Conservation (phyloP, 2,797 vertebrate genomes). For the Tenualosa thibaudeaui region DNA sequence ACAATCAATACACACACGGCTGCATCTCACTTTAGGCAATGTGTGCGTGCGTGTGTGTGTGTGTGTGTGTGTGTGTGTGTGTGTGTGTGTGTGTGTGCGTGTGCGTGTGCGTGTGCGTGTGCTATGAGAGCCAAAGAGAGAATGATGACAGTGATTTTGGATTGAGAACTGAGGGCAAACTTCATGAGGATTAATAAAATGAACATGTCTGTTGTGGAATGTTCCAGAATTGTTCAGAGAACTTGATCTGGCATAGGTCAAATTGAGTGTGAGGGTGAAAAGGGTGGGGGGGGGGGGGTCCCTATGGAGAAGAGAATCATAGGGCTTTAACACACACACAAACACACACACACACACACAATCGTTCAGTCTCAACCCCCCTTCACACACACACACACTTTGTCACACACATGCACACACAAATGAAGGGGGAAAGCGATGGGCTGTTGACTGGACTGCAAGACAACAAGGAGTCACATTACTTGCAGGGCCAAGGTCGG, state of each 20-base stretch:
- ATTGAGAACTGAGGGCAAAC: constrained; percentile 56
- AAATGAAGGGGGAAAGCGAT: constrained; percentile 49
- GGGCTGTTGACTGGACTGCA: constrained; percentile 32
- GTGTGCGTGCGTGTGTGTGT: constrained; percentile 26
- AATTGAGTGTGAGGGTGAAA: not conserved
- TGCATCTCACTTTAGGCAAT: not conserved
- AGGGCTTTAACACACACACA: not conserved
- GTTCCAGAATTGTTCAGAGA: not conserved
- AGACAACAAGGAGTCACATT: constrained; percentile 50
- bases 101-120: constrained; percentile 52
- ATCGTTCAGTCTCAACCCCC: constrained; percentile 30
- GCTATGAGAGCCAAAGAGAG: constrained; percentile 15
- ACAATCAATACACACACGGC: not conserved
- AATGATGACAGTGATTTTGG: constrained; percentile 49
- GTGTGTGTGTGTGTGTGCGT: constrained; percentile 26
- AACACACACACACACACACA: constrained; percentile 18
- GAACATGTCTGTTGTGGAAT: not conserved
- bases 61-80: constrained; percentile 24
- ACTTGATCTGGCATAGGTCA: not conserved
- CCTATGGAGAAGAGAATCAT: not conserved
- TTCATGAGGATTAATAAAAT: not conserved
- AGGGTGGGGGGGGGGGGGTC: not conserved
- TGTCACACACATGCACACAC: constrained; percentile 52
- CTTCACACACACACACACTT: not conserved
- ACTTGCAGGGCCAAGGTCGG: constrained; percentile 67